These are phyloP conservation scores for Achatina immaculata DNA, from an alignment of 1,140 invertebrate genomes.

Conservation along the genomic window DNA sequence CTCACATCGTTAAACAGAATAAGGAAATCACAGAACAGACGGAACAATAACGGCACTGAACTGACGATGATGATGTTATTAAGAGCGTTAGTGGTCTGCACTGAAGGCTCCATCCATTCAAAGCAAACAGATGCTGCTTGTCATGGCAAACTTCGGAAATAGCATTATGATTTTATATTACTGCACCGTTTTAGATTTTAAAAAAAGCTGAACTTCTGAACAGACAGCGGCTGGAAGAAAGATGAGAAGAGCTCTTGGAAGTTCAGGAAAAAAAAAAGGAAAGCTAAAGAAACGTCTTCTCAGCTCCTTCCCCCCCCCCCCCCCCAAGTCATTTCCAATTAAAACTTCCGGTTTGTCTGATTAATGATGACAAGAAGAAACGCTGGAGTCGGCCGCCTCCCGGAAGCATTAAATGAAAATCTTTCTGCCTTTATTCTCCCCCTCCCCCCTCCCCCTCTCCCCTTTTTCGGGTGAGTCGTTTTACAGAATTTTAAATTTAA, in stretches of 20 bases:
- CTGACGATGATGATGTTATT: no score
- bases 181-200: neutral
- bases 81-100: neutral
- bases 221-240: neutral
- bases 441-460: no score
- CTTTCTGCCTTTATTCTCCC: neutral
- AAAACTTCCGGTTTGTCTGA: slow-evolving; percentile 34
- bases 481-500: no score
- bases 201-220: neutral
- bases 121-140: neutral
- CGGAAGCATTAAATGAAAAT: slow-evolving; percentile 22
- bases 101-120: neutral
- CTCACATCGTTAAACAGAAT: no score
- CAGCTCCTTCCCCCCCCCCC: neutral
- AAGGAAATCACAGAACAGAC: no score
- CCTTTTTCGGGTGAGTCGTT: no score
- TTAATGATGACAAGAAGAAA: slow-evolving; percentile 25
- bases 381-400: neutral
- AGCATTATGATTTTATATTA: neutral
- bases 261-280: neutral
- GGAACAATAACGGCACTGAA: no score
- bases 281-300: neutral
- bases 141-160: neutral
- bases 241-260: no score
- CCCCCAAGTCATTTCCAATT: slow-evolving; percentile 20